Percentiles rank a stretch among this genome's conserved stretches.
These are phyloP conservation scores for Nowickia ferox DNA, from an alignment of 2,888 invertebrate genomes.

Conservation along the genomic window DNA sequence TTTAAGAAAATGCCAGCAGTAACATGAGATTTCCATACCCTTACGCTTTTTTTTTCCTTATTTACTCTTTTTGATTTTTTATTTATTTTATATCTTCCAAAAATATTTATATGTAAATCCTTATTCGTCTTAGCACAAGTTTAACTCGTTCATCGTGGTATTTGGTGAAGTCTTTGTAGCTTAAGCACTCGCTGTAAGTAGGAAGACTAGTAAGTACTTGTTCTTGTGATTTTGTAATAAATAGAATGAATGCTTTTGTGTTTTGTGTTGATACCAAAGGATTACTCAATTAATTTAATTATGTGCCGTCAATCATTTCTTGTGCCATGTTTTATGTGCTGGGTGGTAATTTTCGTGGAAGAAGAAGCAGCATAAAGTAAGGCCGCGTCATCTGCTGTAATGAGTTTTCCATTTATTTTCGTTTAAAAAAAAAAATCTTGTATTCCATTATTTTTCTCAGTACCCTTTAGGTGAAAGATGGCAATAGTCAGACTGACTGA, in stretches of 20 bases:
- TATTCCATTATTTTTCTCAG: constrained; percentile 31
- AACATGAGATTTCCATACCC: constrained; percentile 40
- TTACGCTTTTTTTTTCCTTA: constrained; percentile 5
- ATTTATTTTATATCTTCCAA: constrained; percentile 29
- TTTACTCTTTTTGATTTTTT: constrained; percentile 51
- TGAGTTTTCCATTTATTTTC: constrained; percentile 78
- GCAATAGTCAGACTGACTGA: neutral
- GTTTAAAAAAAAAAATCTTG: constrained; percentile 50
- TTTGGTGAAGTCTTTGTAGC: constrained; percentile 43
- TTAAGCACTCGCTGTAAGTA: constrained; percentile 16
- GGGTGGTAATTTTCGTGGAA: constrained; percentile 38
- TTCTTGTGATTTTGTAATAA: constrained; percentile 47
- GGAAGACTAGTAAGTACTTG: constrained; percentile 43
- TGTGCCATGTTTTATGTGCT: constrained; percentile 33
- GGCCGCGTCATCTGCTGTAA: constrained; percentile 51
- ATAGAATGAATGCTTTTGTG: constrained; percentile 47
- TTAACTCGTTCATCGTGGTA: constrained; percentile 77
- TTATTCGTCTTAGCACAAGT: constrained; percentile 66
- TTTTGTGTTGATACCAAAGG: constrained; percentile 78
- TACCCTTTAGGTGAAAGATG: constrained; percentile 9
- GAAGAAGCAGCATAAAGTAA: constrained; percentile 3
- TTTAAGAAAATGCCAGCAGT: constrained; percentile 38
- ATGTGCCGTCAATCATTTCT: constrained; percentile 84
- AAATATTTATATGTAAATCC: constrained; percentile 59
- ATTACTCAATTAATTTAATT: constrained; percentile 84